Evolutionary conservation across 1,140 invertebrate species (phyloP).

Genomic region (Pogonognathellus flavescens): DNA sequence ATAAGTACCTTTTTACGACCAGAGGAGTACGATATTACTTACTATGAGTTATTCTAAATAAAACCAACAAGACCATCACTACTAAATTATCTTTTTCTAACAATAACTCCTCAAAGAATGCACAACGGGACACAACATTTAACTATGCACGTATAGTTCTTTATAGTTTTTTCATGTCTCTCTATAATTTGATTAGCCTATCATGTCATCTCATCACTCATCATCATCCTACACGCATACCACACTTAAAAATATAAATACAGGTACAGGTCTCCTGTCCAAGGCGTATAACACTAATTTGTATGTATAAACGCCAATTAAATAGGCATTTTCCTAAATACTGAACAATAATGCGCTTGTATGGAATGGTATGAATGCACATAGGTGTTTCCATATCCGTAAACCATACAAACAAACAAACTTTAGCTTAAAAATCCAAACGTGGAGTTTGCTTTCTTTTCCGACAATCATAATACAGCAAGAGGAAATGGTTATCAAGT

Average conservation of each 20-base stretch:
- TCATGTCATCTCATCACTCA: not conserved
- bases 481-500: too few species aligned
- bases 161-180: not conserved
- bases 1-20: slow-evolving; percentile 4
- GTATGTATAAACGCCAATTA: not conserved
- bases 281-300: not conserved
- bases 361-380: too few species aligned
- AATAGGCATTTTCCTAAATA: too few species aligned
- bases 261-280: not conserved
- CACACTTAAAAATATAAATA: too few species aligned
- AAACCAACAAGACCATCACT: not conserved
- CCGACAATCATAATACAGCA: too few species aligned
- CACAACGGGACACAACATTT: slow-evolving; percentile 18
- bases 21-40: not conserved
- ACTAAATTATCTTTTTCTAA: not conserved
- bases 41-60: not conserved
- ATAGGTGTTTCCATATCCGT: too few species aligned
- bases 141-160: slow-evolving; percentile 18
- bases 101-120: not conserved
- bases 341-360: too few species aligned
- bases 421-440: too few species aligned
- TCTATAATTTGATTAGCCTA: slow-evolving; percentile 28
- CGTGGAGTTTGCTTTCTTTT: too few species aligned
- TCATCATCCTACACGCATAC: not conserved
- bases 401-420: too few species aligned